A percentile compares a stretch with the other conserved stretches of the same genome.
Conservation (phyloP, 2,797 vertebrate genomes). For the Mallotus villosus region DNA sequence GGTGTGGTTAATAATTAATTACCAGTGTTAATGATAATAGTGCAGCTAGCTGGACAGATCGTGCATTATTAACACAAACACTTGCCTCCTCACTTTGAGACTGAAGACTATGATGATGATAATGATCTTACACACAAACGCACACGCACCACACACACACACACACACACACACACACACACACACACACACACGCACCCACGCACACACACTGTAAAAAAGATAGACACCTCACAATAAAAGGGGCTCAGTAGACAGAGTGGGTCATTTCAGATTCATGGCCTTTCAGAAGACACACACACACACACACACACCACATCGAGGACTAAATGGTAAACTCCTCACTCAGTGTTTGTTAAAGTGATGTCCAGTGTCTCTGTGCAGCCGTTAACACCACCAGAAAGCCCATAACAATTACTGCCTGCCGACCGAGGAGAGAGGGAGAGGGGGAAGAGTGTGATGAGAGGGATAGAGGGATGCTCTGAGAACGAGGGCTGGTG, state of each 20-base stretch:
- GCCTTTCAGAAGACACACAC: background rate
- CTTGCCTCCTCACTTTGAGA: background rate
- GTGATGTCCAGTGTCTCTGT: constrained; percentile 63
- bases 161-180: constrained; percentile 4
- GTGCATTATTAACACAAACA: background rate
- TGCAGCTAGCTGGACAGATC: background rate
- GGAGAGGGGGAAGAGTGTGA: background rate
- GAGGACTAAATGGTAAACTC: constrained; percentile 41
- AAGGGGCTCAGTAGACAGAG: no score
- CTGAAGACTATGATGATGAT: background rate
- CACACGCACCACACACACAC: no score
- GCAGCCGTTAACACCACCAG: constrained; percentile 63
- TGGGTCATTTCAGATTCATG: no score
- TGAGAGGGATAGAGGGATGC: constrained; percentile 8
- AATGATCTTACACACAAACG: background rate
- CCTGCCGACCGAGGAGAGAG: constrained; percentile 8
- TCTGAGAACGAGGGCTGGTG: background rate
- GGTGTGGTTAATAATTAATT: constrained; percentile 5
- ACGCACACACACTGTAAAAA: background rate
- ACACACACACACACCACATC: constrained; percentile 3
- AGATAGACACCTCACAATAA: constrained; percentile 3
- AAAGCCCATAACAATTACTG: constrained; percentile 73
- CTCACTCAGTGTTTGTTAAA: constrained; percentile 59
- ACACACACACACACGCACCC: background rate
- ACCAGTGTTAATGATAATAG: constrained; percentile 15